Base-by-base conservation (phyloP, 64 coral and sea anemone species). In the Dendrophyllia cribrosa region DNA sequence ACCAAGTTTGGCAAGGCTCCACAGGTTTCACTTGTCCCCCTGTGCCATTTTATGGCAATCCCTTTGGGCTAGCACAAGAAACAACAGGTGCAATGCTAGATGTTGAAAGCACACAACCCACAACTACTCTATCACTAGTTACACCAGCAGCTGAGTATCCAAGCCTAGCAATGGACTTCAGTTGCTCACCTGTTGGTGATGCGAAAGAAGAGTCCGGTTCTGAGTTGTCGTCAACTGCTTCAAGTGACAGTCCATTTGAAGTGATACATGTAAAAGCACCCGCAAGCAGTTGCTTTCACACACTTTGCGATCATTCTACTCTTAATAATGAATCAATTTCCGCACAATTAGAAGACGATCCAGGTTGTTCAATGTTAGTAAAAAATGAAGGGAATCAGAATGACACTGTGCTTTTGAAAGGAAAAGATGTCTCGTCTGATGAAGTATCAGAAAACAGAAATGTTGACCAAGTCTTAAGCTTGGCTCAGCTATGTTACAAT, bases 1-100 rank as follows among this genome's bases (percentile, higher is more conserved):
- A 51, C 62, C 80, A 64, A 9, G 17, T 68, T 20, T 68, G 44
- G 60, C 60, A 64, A 50, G 80, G 43, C 9, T 6, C 61, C 20
- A 16, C 61, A 2, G 34, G 9, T 13, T 68, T n/a, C 23, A 3
- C 80, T 0, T 84, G 5, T 20, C 6, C 60, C 4, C 10, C 80
- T 11, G 20, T 62, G 3, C 55, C 77, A 61, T 80, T 80, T 46
- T 43, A 46, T 51, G 80, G 60, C 1, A 84, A 84, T 84, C 80
- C 43, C 16, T 67, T 24, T 7, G 7, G 67, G 44, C 80, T 51
- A 17, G 16, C 62, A 44, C 80, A 68, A 62, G 60, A 67, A 21
- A 7, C 63, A 6, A 22, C 62, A 4, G 20, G 62, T 84, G 17
- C 16, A 51, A 47, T 65, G 9, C 10, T 84, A 13, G 61, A 66